Conservation (phyloP, 2,797 vertebrate species). For the Clarias pachynema region DNA sequence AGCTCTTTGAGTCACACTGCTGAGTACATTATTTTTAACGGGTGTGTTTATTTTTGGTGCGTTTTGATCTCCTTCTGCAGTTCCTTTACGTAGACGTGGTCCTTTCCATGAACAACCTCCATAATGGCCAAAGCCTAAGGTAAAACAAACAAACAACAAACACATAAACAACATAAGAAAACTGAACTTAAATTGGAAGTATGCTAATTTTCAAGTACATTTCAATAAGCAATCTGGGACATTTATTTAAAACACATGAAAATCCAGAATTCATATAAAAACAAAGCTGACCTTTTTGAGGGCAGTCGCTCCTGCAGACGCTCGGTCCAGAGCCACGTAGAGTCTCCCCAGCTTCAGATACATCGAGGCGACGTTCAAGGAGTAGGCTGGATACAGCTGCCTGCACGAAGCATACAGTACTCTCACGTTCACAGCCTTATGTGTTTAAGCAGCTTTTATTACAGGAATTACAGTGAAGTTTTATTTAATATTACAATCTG, state of each 20-base stretch:
- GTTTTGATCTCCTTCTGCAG: constrained; percentile 82
- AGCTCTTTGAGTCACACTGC: neutral
- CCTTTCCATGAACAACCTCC: constrained; percentile 92
- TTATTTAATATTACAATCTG: no score
- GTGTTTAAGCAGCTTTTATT: neutral
- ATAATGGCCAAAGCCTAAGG: constrained; percentile 89
- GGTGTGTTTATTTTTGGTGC: constrained; percentile 66
- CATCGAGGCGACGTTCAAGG: constrained; percentile 94
- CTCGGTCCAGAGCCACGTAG: constrained; percentile 81
- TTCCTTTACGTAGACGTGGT: constrained; percentile 87
- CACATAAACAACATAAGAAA: neutral
- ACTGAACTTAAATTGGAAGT: neutral
- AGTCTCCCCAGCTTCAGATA: constrained; percentile 91
- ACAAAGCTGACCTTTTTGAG: constrained; percentile 81
- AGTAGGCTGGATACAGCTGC: constrained; percentile 88
- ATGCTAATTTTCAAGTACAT: neutral
- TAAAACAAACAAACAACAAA: constrained; percentile 12
- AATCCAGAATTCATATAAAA: neutral
- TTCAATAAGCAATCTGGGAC: neutral
- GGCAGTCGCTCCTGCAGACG: constrained; percentile 70
- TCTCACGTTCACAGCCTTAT: neutral
- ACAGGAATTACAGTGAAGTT: no score
- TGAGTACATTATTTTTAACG: neutral
- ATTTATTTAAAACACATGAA: neutral
- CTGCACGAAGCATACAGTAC: constrained; percentile 59